Evolutionary conservation across 2,113 vertebrate genomes (phyloP), one percentile per base, ranked within the genome.

Genomic region (Osmerus eperlanus): DNA sequence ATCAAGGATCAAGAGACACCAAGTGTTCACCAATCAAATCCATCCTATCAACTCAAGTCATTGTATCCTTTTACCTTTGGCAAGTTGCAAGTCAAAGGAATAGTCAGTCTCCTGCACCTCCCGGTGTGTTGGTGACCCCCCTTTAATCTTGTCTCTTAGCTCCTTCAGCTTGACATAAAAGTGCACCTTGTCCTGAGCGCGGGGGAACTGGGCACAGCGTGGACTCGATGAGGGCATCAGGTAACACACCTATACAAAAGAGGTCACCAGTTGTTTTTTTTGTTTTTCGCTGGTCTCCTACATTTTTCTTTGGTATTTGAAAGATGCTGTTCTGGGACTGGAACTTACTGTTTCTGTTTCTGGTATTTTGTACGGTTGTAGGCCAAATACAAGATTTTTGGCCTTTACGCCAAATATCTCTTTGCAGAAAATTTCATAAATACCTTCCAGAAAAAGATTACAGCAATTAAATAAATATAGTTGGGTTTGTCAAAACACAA

Each of bases 361-460:
- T 53, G 98, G 98, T 70, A 99, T 94, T 86, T 93, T 96, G 88
- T 99, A 96, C 3, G 98, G 97, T 78, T 99, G 97, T 67, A 98
- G 87, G 66, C 97, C 97, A 85, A 99, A 99, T 74, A 98, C 96
- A 59, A 99, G 87, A 62, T 98, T 98, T 89, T 99, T 99, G 70
- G 97, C 92, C 84, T 94, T 98, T 76, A 98, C 92, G 75, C 97
- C 97, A 87, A 99, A 99, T 66, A 95, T 95, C 89, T 99, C 97
- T 89, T 94, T 99, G 91, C 96, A 96, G 90, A 99, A 99, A 86
- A 96, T 99, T 92, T 99, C 97, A 89, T 99, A 99, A 91, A 99
- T 99, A 86, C 97, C 97, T 99, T 78, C 29, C 87, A 81, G 73
- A 59, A 71, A 4, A 72, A 56, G 62, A 58, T 65, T 13, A 67